Evolutionary conservation across 2,113 vertebrate genomes (phyloP), one percentile per base, ranked within the genome.

Genomic region (Pseudopodoces humilis): DNA sequence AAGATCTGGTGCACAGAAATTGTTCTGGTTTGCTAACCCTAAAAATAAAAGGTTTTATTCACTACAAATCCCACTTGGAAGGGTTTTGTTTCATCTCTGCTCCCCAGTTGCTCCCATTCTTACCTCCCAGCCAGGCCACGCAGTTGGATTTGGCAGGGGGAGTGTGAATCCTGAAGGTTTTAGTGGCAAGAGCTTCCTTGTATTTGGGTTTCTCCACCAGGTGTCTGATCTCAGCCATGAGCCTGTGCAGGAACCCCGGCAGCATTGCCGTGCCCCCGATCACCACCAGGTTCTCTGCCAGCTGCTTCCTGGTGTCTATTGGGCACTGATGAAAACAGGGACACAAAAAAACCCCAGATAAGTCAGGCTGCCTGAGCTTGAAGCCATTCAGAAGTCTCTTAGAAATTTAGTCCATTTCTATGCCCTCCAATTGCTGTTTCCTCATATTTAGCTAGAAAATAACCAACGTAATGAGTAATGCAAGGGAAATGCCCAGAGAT

Each of bases 61-160:
- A 21, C 28, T 9, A 55, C 58, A 91, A 91, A 92, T 9, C 74
- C 43, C 30, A 39, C 24, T 18, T 17, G 12, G 14, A 44, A 68
- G 4, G 17, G 8, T 0, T 39, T 35, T 13, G 39, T 7, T 33
- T 35, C 30, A 15, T 14, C 22, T 19, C 27, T 15, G 7, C 41
- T 30, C 19, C 55, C 10, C 20, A 47, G 31, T 2, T 22, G 3
- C 4, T 55, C 30, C 22, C 43, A 18, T 39, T 46, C 98, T 98
- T 92, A 99, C 99, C 99, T 99, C 99, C 99, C 18, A 99, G 97
- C 99, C 99, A 99, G 52, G 99, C 99, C 60, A 99, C 99, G 22
- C 98, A 99, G 98, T 99, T 99, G 95, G 99, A 98, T 80, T 99
- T 99, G 95, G 99, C 98, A 31, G 99, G 99, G 16, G 99, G 99